Conservation (phyloP, 2,113 vertebrate species). For the Orientallactaga bullata region DNA sequence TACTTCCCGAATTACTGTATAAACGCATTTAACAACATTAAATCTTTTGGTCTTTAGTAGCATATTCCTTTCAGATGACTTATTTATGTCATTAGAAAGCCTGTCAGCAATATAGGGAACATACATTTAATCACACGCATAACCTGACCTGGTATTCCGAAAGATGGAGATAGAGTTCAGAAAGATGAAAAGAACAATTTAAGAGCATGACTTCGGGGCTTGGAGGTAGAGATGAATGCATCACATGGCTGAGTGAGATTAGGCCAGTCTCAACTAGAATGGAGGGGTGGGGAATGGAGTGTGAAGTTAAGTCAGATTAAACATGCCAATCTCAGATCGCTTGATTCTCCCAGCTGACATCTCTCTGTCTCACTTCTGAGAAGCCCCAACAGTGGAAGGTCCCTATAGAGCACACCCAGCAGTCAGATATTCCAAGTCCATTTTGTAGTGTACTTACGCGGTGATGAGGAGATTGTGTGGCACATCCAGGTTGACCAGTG, state of each 20-base stretch:
- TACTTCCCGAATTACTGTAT: conserved; percentile 12
- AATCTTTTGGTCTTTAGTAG: conserved; percentile 16
- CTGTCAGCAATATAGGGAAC: background rate
- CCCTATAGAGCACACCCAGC: background rate
- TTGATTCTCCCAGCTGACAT: background rate
- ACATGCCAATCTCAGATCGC: background rate
- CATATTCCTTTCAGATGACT: background rate
- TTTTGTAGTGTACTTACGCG: background rate
- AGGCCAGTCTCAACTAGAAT: background rate
- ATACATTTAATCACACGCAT: background rate
- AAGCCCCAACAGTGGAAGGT: background rate
- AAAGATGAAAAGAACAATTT: background rate
- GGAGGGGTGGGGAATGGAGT: background rate
- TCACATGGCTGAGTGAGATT: background rate
- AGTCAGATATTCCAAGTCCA: background rate
- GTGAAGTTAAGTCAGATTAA: background rate
- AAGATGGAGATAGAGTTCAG: background rate
- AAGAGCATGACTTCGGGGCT: background rate
- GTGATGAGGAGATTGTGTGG: background rate
- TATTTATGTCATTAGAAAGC: background rate
- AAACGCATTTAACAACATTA: conserved; percentile 13
- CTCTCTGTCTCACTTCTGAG: background rate
- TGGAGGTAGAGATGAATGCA: background rate
- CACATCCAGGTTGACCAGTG: background rate
- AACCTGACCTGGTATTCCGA: background rate